A percentile compares a stretch with the other conserved stretches of the same genome.
Conservation (phyloP, 2,113 vertebrate species). For the Rhagologus leucostigma region DNA sequence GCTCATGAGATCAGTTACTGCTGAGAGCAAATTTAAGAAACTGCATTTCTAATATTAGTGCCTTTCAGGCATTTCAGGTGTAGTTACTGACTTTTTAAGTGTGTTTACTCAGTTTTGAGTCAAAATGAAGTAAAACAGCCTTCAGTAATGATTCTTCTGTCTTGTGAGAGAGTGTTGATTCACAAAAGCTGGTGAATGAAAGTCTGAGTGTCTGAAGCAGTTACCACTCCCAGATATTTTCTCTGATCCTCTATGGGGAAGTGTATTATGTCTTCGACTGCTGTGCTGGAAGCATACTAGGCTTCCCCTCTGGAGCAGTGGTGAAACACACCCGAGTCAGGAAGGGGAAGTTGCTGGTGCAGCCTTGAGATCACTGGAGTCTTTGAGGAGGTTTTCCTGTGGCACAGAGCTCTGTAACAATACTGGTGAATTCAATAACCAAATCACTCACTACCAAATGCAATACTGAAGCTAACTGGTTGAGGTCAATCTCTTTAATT, state of each 20-base stretch:
- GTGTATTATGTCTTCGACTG: neutral
- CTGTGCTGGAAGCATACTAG: neutral
- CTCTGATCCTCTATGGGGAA: neutral
- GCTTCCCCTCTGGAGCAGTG: neutral
- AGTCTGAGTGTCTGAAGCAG: neutral
- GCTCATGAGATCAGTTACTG: neutral
- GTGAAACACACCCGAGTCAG: fast-evolving
- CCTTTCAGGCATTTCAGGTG: neutral
- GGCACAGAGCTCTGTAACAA: neutral
- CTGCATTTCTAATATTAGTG: neutral
- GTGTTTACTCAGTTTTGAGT: neutral
- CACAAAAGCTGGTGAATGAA: neutral
- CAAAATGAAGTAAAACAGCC: neutral
- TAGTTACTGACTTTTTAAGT: neutral
- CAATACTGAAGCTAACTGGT: neutral
- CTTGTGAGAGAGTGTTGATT: neutral
- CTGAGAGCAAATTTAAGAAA: neutral
- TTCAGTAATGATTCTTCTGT: neutral
- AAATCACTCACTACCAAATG: neutral
- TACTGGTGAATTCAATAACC: neutral
- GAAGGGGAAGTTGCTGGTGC: neutral
- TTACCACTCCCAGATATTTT: neutral
- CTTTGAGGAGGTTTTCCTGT: neutral
- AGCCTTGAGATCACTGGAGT: neutral
- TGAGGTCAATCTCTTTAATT: neutral